Percentiles rank a stretch among this genome's conserved stretches.
phyloP scores from a whole-genome alignment of 2,888 invertebrate species.

The Podotricha telesiphe region DNA sequence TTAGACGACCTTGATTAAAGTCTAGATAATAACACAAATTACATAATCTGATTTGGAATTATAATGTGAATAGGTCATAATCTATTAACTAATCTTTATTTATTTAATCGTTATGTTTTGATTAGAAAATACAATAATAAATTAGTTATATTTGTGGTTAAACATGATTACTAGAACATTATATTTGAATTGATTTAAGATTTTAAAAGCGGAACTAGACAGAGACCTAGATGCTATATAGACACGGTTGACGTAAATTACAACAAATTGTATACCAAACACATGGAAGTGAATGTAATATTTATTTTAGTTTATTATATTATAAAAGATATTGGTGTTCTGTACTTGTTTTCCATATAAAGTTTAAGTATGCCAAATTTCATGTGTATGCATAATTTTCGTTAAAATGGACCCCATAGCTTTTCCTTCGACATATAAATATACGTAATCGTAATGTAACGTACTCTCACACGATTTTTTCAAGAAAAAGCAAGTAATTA shows the following conservation, averaged over 20 bases:
- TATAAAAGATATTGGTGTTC: no score
- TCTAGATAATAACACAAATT: slow-evolving; percentile 30
- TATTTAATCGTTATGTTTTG: slow-evolving; percentile 3
- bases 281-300: no score
- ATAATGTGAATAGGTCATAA: slow-evolving; percentile 40
- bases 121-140: slow-evolving; percentile 1
- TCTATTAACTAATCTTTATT: slow-evolving; percentile 2
- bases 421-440: not conserved
- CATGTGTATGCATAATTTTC: no score
- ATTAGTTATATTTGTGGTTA: not conserved
- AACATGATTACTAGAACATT: not conserved
- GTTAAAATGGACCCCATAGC: no score
- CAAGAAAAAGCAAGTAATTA: no score
- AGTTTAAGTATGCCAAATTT: no score
- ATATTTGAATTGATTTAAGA: not conserved
- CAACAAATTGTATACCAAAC: no score
- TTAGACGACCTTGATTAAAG: slow-evolving; percentile 28
- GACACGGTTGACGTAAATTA: no score
- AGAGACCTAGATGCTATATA: not conserved
- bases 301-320: no score
- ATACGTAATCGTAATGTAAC: no score
- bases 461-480: no score
- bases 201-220: not conserved
- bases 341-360: no score
- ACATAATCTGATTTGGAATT: slow-evolving; percentile 37